Base-by-base conservation (phyloP, 2,797 vertebrate species). In the Podarcis siculus region DNA sequence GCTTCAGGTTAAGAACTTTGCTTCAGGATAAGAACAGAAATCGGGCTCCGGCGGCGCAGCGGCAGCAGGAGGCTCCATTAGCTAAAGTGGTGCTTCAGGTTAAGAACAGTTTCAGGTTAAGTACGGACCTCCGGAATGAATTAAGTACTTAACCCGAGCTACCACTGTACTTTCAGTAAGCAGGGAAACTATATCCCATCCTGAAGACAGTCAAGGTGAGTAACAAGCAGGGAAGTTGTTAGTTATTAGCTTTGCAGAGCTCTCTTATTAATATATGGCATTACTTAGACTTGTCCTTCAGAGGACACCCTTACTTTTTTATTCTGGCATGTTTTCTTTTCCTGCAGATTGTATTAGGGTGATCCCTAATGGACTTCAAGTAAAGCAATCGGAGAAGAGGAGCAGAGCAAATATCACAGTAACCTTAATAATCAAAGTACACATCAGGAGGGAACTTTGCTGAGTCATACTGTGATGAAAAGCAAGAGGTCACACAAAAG, bases 381-480 rank as follows among this genome's bases (percentile, higher is more conserved):
- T 42, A 66, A 78, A 86, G 37, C 75, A 86, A 49, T 10, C 61
- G 67, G 75, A 86, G 73, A 86, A 78, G 37, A 66, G 27, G 55
- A 77, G 72, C 17, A 64, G 37, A 30, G 35, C 37, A 85, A 86
- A 86, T 78, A 67, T 67, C 73, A 86, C 84, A 78, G 84, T 78
- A 86, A 77, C 61, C 61, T 25, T 45, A 86, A 86, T 66, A 78
- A 78, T 78, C 78, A 78, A 86, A 86, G 75, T 86, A 86, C 27
- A 78, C 58, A 86, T 35, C 37, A 66, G 39, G 19, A 67, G 37
- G 12, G 61, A 66, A 66, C 37, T 42, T 35, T 55, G 67, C 8
- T 78, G 75, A 86, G 39, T 85, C 75, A 67, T n/a, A 2, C 73
- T 67, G 35, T 19, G n/a, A 83, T 19, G 67, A 78, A 77, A 86